Percentiles rank a stretch among this genome's conserved stretches.
phyloP scores from a whole-genome alignment of 2,888 invertebrate species.

The Eurytoma californica region DNA sequence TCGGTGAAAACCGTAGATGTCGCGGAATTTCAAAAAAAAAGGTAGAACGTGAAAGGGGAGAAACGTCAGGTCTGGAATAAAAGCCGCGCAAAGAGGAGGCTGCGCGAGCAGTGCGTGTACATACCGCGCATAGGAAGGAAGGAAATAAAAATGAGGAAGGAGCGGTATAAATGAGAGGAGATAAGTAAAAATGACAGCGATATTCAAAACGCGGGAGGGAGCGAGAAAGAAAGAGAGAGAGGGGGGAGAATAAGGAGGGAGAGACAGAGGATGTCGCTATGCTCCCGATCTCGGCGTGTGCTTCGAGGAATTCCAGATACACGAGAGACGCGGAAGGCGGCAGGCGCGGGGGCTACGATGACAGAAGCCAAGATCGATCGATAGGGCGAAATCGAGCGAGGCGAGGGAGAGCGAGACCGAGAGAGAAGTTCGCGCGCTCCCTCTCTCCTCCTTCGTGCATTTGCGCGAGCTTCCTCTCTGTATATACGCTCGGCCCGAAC shows the following conservation, averaged over 20 bases:
- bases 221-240: conserved; percentile 1
- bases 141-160: background rate
- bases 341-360: conserved; percentile 7
- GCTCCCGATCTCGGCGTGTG: conserved; percentile 19
- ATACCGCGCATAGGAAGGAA: background rate
- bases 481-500: background rate
- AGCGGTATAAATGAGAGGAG: background rate
- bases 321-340: conserved; percentile 15
- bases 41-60: background rate
- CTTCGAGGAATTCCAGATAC: conserved; percentile 45
- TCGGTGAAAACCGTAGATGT: too few relatives aligned
- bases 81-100: background rate
- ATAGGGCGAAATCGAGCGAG: conserved; percentile 37
- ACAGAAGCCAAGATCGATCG: conserved; percentile 46
- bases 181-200: conserved; percentile 13
- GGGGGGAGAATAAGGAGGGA: background rate
- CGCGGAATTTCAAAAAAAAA: too few relatives aligned
- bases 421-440: background rate
- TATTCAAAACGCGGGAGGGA: background rate
- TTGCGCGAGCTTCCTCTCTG: background rate
- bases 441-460: background rate
- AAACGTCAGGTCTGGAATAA: background rate
- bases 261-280: background rate
- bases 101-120: background rate
- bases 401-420: conserved; percentile 20